Evolutionary conservation across 2,888 invertebrate species (phyloP).

Genomic region (Cryptus viduatorius): DNA sequence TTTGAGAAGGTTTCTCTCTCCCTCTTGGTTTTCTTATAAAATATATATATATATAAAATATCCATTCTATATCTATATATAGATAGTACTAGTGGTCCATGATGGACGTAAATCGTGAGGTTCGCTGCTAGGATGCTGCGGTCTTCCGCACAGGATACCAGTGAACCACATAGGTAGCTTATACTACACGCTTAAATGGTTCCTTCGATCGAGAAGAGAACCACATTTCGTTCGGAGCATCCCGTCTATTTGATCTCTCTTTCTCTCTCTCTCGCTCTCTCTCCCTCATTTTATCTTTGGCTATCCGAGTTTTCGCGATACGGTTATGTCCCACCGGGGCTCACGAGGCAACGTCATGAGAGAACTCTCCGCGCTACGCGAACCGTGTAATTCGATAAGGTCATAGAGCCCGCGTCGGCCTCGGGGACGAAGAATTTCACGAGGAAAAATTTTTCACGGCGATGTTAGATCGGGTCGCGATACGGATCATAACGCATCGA

Average conservation of each 20-base stretch:
- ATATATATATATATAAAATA: constrained; percentile 23
- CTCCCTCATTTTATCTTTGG: constrained; percentile 69
- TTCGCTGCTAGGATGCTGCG: constrained; percentile 2
- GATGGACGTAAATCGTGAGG: constrained; percentile 14
- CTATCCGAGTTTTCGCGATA: constrained; percentile 67
- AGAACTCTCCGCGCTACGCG: constrained; percentile 26
- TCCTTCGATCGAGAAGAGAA: constrained; percentile 71
- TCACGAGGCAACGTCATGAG: constrained; percentile 20
- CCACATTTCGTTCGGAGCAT: constrained; percentile 30
- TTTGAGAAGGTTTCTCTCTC: background rate
- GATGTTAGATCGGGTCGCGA: background rate
- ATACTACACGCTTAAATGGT: constrained; percentile 71
- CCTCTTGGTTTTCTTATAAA: constrained; percentile 19
- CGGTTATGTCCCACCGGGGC: constrained; percentile 71
- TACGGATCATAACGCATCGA: constrained; percentile 1
- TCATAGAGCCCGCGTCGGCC: constrained; percentile 44
- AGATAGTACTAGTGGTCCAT: background rate
- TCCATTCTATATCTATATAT: constrained; percentile 7
- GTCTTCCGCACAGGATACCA: constrained; percentile 10
- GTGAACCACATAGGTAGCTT: constrained; percentile 38
- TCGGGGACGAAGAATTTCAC: constrained; percentile 2
- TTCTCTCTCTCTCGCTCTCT: constrained; percentile 62
- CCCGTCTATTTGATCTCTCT: constrained; percentile 34
- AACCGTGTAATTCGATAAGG: constrained; percentile 66
- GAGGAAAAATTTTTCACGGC: constrained; percentile 4